Percentiles rank a stretch among this genome's conserved stretches.
phyloP scores from a whole-genome alignment of 2,888 invertebrate species.

The Pegoplata infirma region DNA sequence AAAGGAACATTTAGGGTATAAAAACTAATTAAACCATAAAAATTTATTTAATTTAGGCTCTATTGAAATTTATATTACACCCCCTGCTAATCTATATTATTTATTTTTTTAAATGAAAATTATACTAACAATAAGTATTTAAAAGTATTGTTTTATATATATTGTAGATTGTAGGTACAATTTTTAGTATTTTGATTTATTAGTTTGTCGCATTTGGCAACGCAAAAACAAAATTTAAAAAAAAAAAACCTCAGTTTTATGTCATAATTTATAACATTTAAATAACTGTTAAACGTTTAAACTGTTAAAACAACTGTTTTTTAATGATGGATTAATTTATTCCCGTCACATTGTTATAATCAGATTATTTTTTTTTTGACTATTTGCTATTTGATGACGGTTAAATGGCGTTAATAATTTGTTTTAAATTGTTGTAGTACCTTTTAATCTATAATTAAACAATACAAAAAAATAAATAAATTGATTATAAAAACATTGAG shows the following conservation, averaged over 20 bases:
- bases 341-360: slow-evolving; percentile 24
- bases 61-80: too few species aligned
- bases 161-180: background rate
- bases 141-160: background rate
- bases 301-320: too few species aligned
- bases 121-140: background rate
- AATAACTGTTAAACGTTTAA: slow-evolving; percentile 9
- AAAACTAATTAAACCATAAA: too few species aligned
- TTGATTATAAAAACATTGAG: background rate
- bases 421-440: background rate
- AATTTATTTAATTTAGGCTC: too few species aligned
- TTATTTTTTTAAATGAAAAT: too few species aligned
- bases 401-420: background rate
- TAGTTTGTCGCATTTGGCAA: too few species aligned
- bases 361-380: background rate
- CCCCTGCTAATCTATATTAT: too few species aligned
- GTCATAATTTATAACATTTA: slow-evolving; percentile 18
- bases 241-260: slow-evolving; percentile 6
- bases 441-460: background rate
- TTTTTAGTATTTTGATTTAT: background rate
- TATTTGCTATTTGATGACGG: background rate
- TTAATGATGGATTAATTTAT: slow-evolving; percentile 28
- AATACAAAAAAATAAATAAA: background rate
- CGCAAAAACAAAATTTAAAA: too few species aligned
- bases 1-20: too few species aligned